Conservation (phyloP, 1,140 invertebrate genomes). For the Euura lappo region DNA sequence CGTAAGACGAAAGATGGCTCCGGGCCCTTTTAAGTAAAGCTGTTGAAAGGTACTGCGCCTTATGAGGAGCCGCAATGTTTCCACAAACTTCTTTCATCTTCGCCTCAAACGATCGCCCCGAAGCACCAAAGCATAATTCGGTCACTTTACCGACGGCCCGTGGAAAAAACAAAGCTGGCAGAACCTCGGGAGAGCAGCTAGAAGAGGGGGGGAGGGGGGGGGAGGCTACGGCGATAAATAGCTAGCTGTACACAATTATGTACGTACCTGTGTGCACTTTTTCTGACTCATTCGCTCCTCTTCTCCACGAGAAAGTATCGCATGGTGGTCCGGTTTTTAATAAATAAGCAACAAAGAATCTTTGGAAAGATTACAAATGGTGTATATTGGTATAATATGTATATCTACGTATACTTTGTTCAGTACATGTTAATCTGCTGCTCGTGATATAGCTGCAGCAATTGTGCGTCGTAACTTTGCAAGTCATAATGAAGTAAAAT, state of each 20-base stretch:
- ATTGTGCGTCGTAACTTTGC: too few species aligned
- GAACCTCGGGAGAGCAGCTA: neutral
- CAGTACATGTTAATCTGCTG: neutral
- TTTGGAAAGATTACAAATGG: conserved; percentile 14
- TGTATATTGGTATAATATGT: conserved; percentile 11
- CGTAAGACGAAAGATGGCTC: neutral
- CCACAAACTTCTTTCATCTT: neutral
- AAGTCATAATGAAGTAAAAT: too few species aligned
- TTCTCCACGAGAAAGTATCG: neutral
- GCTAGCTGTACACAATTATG: too few species aligned
- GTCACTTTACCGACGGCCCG: neutral
- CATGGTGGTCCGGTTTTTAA: neutral
- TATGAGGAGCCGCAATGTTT: neutral
- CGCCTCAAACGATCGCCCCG: neutral
- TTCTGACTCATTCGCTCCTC: neutral
- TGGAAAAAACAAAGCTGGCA: neutral
- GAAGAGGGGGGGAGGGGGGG: too few species aligned
- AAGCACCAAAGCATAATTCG: neutral
- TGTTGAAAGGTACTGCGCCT: neutral
- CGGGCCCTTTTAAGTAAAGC: neutral
- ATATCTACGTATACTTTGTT: conserved; percentile 11
- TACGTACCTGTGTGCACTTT: too few species aligned
- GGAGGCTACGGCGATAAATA: too few species aligned
- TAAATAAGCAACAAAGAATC: conserved; percentile 6
- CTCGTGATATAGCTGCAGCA: too few species aligned